phyloP scores from a whole-genome alignment of 2,888 invertebrate genomes.

The Rhagium mordax region DNA sequence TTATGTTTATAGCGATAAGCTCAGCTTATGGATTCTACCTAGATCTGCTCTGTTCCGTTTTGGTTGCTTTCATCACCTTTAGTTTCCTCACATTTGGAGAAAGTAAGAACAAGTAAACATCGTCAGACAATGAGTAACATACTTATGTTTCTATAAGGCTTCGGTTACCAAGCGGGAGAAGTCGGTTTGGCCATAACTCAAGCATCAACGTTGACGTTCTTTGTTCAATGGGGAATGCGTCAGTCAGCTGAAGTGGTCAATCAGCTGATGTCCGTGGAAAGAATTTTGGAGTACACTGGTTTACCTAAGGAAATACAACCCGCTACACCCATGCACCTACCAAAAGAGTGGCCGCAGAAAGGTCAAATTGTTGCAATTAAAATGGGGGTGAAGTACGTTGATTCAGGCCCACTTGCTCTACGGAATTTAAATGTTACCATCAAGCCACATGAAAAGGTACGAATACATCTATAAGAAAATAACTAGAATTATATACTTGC shows the following conservation, averaged over 20 bases:
- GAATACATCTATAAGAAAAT: not conserved
- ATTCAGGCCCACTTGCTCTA: constrained; percentile 77
- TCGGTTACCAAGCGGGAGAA: constrained; percentile 71
- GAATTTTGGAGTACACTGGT: constrained; percentile 81
- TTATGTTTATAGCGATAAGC: constrained; percentile 75
- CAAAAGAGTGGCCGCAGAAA: constrained; percentile 74
- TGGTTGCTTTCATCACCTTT: constrained; percentile 76
- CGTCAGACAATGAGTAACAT: not conserved
- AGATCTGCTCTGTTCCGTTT: constrained; percentile 76
- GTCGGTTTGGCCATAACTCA: constrained; percentile 80
- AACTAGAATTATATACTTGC: too few species aligned
- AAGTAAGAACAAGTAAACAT: not conserved
- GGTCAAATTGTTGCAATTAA: constrained; percentile 76
- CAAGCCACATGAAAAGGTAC: constrained; percentile 77
- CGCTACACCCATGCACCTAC: constrained; percentile 71
- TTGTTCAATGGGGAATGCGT: constrained; percentile 85
- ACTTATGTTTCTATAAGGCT: constrained; percentile 34
- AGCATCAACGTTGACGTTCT: constrained; percentile 74
- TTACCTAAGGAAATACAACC: constrained; percentile 76
- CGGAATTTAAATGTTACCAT: constrained; percentile 77
- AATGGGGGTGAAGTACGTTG: constrained; percentile 77
- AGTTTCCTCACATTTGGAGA: constrained; percentile 68
- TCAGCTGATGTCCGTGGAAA: constrained; percentile 86
- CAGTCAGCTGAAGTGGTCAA: constrained; percentile 87
- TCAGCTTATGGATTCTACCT: constrained; percentile 77